These are phyloP conservation scores for Aythya baeri DNA, from an alignment of 2,113 vertebrate species.

Conservation along the genomic window DNA sequence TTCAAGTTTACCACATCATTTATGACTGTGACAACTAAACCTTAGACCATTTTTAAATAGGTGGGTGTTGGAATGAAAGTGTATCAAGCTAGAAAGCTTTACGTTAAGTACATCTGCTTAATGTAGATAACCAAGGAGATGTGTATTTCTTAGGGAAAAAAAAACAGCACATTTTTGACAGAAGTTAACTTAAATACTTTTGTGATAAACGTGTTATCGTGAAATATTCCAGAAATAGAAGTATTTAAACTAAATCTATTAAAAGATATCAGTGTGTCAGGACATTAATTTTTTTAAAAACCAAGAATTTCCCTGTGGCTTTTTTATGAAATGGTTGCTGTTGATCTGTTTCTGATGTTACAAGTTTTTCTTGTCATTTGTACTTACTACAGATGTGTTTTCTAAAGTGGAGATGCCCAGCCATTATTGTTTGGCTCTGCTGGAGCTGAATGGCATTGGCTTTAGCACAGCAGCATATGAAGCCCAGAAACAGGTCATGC, in stretches of 20 bases:
- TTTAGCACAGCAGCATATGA: slow-evolving; percentile 91
- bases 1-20: not conserved
- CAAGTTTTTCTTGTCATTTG: not conserved
- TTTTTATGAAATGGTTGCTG: not conserved
- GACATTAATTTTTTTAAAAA: not conserved
- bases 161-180: not conserved
- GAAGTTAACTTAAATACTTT: not conserved
- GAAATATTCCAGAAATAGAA: not conserved
- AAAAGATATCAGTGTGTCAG: not conserved
- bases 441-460: slow-evolving; percentile 95
- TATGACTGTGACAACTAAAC: not conserved
- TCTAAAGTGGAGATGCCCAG: slow-evolving; percentile 90
- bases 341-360: not conserved
- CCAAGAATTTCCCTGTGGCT: not conserved
- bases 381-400: slow-evolving; percentile 82
- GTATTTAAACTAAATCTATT: not conserved
- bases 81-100: not conserved
- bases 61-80: not conserved
- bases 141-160: not conserved
- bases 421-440: slow-evolving; percentile 90
- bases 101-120: not conserved
- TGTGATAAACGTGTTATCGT: not conserved
- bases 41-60: not conserved
- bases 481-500: slow-evolving; percentile 92
- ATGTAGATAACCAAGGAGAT: not conserved